Base-by-base conservation (phyloP, 2,888 invertebrate genomes). In the Catocala fraxini region DNA sequence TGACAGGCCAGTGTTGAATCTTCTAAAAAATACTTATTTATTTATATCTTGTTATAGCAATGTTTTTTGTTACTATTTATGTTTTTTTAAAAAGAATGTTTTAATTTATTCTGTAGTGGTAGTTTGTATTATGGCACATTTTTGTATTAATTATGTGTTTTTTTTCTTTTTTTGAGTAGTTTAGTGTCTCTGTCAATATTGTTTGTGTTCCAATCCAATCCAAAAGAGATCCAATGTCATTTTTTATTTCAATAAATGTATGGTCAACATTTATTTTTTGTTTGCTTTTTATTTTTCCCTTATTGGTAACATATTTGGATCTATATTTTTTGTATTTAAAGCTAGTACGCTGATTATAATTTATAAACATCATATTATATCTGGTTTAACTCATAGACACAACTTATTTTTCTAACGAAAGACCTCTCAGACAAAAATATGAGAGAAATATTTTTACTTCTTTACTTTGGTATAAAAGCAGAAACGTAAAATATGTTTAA, bases 1-100 rank as follows among this genome's bases (percentile, higher is more conserved):
- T 94, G 94, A 94, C 94, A 94, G 94, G 84, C 92, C 94, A 89
- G 94, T 94, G 94, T 94, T 94, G 94, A 89, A 88, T 91, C 89
- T 89, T 88, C 88, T 63, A 80, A 80, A 39, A 89, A 73, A 93
- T 87, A 88, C 89, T 81, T 91, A 89, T 92, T 91, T 92, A 90
- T 92, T 90, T 77, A 87, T 86, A 86, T 88, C 84, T 92, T 94
- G 93, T 94, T 94, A 85, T 89, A 87, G 75, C 82, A 81, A 85
- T 89, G 84, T 91, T 91, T 90, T 91, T 93, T 92, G 89, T 92
- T 92, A 89, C 82, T 91, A 89, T 91, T 91, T 92, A 89, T 92
- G 89, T 92, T 89, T 87, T 85, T 84, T 39, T 39, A 39, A 80
- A 80, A 83, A 78, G 83, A 86, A 87, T 91, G 89, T 91, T 92